Percentiles rank a stretch among this genome's conserved stretches.
Conservation (phyloP, 1,140 invertebrate species). For the Arion vulgaris region DNA sequence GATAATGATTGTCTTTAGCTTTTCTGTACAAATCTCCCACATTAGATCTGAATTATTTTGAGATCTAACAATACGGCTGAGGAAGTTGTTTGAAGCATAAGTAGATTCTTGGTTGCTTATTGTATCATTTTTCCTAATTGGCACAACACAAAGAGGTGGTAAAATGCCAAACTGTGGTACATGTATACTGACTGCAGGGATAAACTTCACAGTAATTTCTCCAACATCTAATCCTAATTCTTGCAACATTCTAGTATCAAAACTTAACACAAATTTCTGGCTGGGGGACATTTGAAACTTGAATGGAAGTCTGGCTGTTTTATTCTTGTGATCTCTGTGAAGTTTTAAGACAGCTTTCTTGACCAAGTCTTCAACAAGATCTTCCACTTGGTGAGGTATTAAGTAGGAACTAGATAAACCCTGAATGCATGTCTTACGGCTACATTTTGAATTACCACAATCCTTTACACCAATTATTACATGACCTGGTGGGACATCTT, state of each 20-base stretch:
- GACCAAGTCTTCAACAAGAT: constrained; percentile 48
- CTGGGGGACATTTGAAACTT: constrained; percentile 49
- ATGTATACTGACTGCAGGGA: constrained; percentile 55
- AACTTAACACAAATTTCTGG: constrained; percentile 45
- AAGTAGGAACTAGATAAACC: constrained; percentile 46
- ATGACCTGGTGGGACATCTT: constrained; percentile 56
- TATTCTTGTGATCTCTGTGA: constrained; percentile 49
- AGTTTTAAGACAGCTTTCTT: constrained; percentile 54
- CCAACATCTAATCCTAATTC: constrained; percentile 52
- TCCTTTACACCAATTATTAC: constrained; percentile 48
- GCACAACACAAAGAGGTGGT: constrained; percentile 51
- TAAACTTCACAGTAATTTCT: constrained; percentile 56
- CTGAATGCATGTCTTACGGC: constrained; percentile 30
- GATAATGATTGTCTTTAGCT: constrained; percentile 50
- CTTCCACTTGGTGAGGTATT: constrained; percentile 44
- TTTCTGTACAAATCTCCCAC: constrained; percentile 53
- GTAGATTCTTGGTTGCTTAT: constrained; percentile 6
- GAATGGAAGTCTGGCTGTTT: constrained; percentile 61
- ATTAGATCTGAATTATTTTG: constrained; percentile 37
- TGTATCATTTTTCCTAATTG: constrained; percentile 37
- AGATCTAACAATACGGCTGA: constrained; percentile 38
- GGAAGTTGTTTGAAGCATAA: not conserved
- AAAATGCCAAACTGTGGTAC: constrained; percentile 47
- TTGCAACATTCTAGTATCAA: constrained; percentile 56
- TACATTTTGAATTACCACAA: not conserved